Evolutionary conservation across 2,888 invertebrate species (phyloP).

Genomic region (Apantesis nais): DNA sequence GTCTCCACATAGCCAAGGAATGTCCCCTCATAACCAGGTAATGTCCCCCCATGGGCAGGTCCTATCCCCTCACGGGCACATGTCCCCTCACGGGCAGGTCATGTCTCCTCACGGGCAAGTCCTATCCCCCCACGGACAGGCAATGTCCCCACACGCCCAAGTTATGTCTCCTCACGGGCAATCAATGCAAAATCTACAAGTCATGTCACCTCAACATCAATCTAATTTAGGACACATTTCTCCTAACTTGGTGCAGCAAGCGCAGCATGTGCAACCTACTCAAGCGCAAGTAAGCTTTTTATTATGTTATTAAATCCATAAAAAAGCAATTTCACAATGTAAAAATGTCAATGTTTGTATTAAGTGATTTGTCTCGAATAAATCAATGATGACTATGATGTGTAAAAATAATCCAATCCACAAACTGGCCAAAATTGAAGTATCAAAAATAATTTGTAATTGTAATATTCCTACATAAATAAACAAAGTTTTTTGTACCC

Average conservation of each 20-base stretch:
- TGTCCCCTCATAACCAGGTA: conserved; percentile 18
- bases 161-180: conserved; percentile 15
- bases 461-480: no score
- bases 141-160: conserved; percentile 30
- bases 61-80: conserved; percentile 22
- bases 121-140: conserved; percentile 34
- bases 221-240: conserved; percentile 53
- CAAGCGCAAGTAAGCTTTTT: conserved; percentile 46
- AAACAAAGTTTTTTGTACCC: no score
- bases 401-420: neutral
- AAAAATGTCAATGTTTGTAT: no score
- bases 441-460: no score
- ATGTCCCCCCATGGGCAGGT: conserved; percentile 33
- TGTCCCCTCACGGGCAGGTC: conserved; percentile 25
- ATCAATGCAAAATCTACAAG: conserved; percentile 36
- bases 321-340: neutral
- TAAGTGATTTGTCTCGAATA: neutral
- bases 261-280: conserved; percentile 37
- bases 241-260: conserved; percentile 41
- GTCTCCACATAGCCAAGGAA: conserved; percentile 31
- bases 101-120: conserved; percentile 28
- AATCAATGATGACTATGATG: neutral
- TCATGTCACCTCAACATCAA: conserved; percentile 37
- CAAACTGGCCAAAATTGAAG: neutral
- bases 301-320: neutral